A percentile compares a stretch with the other conserved stretches of the same genome.
Evolutionary conservation across 2,888 invertebrate genomes (phyloP).

Genomic region (Nemapogon koenigi): DNA sequence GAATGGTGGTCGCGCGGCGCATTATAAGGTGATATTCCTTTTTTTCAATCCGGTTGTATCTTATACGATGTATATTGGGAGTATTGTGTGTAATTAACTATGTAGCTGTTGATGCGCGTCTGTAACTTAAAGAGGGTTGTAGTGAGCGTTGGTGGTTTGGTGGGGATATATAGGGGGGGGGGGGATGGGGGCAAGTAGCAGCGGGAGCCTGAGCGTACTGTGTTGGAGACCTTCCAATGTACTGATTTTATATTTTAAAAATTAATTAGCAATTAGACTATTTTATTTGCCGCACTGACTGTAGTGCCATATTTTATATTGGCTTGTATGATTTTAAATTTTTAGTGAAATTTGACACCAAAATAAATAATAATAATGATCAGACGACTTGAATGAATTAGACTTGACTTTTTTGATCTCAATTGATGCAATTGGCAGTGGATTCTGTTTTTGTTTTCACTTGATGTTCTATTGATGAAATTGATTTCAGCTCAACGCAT

Average conservation of each 20-base stretch:
- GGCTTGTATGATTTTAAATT: conserved; percentile 43
- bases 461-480: not conserved
- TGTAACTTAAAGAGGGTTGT: no score
- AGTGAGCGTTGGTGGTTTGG: no score
- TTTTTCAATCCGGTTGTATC: no score
- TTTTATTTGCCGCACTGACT: conserved; percentile 52
- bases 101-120: no score
- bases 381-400: no score
- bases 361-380: conserved; percentile 42
- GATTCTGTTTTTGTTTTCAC: not conserved
- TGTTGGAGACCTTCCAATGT: conserved; percentile 49
- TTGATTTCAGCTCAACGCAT: not conserved
- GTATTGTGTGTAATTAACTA: no score
- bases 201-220: not conserved
- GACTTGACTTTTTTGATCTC: conserved; percentile 60
- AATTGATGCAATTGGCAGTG: conserved; percentile 16
- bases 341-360: conserved; percentile 59
- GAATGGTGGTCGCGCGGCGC: no score
- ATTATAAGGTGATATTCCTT: no score
- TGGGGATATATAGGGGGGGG: no score
- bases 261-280: conserved; percentile 40
- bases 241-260: conserved; percentile 55
- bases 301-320: conserved; percentile 60
- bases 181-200: no score
- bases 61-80: no score